These are phyloP conservation scores for Acanthornis magna DNA, from an alignment of 2,797 vertebrate species.

Conservation along the genomic window DNA sequence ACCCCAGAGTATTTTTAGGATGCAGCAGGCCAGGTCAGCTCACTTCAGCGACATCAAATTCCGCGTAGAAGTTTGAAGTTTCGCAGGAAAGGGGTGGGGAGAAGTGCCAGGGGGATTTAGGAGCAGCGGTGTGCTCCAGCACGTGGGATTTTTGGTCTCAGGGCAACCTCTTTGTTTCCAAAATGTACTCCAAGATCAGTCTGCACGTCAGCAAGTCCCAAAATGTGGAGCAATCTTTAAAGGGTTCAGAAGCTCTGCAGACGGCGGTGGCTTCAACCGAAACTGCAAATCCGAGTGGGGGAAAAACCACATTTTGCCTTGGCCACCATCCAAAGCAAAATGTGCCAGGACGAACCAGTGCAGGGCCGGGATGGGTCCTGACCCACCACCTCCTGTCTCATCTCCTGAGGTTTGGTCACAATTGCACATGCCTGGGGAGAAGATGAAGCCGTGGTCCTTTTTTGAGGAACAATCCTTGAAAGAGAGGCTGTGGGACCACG, in stretches of 20 bases:
- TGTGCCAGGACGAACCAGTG: background rate
- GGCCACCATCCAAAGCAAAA: background rate
- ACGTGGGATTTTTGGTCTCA: background rate
- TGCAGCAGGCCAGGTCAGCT: background rate
- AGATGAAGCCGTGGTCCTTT: background rate
- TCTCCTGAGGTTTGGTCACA: background rate
- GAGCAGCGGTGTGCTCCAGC: background rate
- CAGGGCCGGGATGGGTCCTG: background rate
- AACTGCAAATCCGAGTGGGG: background rate
- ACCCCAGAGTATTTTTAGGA: background rate
- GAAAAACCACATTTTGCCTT: background rate
- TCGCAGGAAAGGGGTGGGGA: background rate
- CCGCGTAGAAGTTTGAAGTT: background rate
- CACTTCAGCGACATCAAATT: fast-evolving
- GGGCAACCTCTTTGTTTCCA: background rate
- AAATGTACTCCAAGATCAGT: background rate
- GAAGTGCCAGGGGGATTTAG: background rate
- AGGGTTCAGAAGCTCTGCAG: background rate
- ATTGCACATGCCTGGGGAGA: fast-evolving
- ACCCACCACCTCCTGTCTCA: background rate
- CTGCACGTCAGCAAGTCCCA: background rate
- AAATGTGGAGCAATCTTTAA: background rate
- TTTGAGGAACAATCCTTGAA: background rate
- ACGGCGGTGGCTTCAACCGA: background rate
- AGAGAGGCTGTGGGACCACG: background rate